phyloP scores from a whole-genome alignment of 2,888 invertebrate genomes.

The Uropetala carovei region DNA sequence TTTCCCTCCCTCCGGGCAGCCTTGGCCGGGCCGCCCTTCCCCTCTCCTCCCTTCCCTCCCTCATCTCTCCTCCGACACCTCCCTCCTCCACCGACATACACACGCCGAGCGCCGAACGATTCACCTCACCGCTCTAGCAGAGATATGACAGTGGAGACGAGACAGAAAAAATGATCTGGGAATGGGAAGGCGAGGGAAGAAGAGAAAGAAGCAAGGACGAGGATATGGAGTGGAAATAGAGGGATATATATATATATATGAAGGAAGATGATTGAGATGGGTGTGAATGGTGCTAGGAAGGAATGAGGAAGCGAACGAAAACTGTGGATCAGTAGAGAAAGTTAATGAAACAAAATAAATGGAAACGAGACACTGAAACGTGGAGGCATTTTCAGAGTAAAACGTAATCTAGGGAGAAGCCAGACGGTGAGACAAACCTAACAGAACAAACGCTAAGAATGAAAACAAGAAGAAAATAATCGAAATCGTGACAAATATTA shows the following conservation, averaged over 20 bases:
- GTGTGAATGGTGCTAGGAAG: neutral
- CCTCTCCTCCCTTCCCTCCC: neutral
- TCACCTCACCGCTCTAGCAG: neutral
- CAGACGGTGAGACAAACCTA: too few species aligned
- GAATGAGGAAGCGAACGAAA: neutral
- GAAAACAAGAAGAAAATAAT: too few species aligned
- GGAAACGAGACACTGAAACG: too few species aligned
- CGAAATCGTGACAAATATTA: too few species aligned
- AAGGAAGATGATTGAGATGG: neutral
- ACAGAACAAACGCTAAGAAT: too few species aligned
- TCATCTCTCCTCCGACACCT: neutral
- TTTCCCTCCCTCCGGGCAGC: neutral
- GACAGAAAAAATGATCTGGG: neutral
- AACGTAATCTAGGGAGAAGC: too few species aligned
- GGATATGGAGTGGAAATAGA: neutral
- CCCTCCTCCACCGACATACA: neutral
- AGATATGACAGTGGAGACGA: neutral
- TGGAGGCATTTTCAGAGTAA: too few species aligned
- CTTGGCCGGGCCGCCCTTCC: neutral
- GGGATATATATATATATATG: neutral
- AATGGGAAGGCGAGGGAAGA: neutral
- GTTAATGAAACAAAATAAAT: too few species aligned
- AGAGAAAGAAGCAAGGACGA: neutral
- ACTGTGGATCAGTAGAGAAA: neutral
- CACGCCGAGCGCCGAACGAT: slow-evolving; percentile 1